Evolutionary conservation across 1,140 invertebrate genomes (phyloP), one percentile per base, ranked within the genome.

Genomic region (Drosophila obscura): DNA sequence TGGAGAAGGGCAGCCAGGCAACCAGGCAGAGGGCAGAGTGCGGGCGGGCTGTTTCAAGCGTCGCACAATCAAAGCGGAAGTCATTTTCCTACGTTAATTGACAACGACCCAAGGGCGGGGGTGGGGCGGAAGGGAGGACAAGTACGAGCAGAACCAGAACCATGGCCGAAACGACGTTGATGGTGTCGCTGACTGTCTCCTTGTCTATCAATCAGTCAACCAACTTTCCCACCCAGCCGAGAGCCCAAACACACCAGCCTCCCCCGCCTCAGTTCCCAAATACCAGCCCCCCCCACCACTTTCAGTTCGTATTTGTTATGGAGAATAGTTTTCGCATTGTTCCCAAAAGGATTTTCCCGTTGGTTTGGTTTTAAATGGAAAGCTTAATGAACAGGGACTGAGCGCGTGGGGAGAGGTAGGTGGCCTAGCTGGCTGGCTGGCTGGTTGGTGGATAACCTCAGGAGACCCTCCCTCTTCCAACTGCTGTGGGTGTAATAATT

Each of bases 21-120:
- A 52, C 11, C 39, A 31, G 48, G 19, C 22, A 5, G 11, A 7
- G 4, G 5, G 6, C 11, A 39, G 1, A 8, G 9, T 7, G 19
- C 16, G 22, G 9, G 13, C 26, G 66, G 5, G 31, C 0, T 26
- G 28, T 6, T 19, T 41, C 35, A 19, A 43, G 44, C 66, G 58
- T 50, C 73, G 72, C 79, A 84, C 77, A 88, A 89, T 89, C 84
- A 88, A 83, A 73, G 80, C 84, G 84, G 84, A 88, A 88, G 84
- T 88, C 84, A 88, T 88, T 88, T 89, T 88, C 84, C 84, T 89
- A 89, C 84, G 84, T 88, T 88, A 88, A 88, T 88, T 88, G 84
- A 88, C 84, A 88, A 88, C 72, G 71, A 80, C 52, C 59, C 22
- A 72, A 52, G 39, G 68, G 57, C 1, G 1, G 19, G 19, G 19